Conservation (phyloP, 2,888 invertebrate species). For the Catocala sponsa region DNA sequence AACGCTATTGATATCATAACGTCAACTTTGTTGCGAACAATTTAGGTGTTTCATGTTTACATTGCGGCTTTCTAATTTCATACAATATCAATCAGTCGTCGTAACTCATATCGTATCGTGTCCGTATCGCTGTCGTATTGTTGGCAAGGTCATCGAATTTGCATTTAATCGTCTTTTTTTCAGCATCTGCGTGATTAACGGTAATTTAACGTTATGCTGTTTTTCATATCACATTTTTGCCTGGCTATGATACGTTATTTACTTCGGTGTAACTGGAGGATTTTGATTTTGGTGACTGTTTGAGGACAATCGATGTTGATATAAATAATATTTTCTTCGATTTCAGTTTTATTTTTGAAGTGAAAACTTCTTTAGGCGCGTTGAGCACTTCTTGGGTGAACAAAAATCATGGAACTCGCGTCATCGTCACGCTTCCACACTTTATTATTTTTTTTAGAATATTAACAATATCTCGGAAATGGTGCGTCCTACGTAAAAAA, state of each 20-base stretch:
- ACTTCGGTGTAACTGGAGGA: conserved; percentile 11
- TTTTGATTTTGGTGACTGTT: neutral
- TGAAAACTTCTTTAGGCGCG: too few relatives aligned
- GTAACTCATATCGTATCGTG: conserved; percentile 18
- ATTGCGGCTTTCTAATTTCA: conserved; percentile 22
- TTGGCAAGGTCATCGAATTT: conserved; percentile 57
- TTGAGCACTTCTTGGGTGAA: too few relatives aligned
- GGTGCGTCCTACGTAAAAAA: too few relatives aligned
- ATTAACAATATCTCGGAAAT: too few relatives aligned
- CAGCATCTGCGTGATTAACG: conserved; percentile 40
- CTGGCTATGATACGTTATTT: neutral
- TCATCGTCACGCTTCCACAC: too few relatives aligned
- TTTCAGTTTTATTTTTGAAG: too few relatives aligned
- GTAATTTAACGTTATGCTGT: conserved; percentile 34
- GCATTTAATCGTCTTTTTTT: conserved; percentile 58
- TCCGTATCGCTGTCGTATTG: conserved; percentile 29
- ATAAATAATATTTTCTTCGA: too few relatives aligned
- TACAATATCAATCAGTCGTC: conserved; percentile 13
- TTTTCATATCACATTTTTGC: conserved; percentile 31
- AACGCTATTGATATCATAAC: conserved; percentile 1
- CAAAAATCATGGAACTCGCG: too few relatives aligned
- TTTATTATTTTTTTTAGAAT: too few relatives aligned
- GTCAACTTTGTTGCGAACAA: conserved; percentile 2
- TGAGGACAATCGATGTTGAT: too few relatives aligned
- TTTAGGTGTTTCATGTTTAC: conserved; percentile 1